Evolutionary conservation across 2,888 invertebrate species (phyloP).

Genomic region (Drosophila pseudotalamancana): DNA sequence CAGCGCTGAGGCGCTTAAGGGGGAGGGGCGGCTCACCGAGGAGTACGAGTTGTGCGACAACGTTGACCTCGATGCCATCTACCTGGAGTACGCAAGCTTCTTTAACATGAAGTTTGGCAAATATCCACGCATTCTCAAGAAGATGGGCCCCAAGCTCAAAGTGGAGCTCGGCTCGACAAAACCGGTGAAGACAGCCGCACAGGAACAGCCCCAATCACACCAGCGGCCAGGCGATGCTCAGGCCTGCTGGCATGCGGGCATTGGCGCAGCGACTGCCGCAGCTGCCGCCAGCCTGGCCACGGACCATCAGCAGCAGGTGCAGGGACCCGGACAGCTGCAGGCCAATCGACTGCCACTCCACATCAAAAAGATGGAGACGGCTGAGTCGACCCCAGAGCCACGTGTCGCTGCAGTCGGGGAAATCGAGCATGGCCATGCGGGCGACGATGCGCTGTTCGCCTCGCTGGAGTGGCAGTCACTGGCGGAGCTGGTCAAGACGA

Average conservation of each 20-base stretch:
- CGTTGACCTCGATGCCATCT: constrained; percentile 93
- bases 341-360: constrained; percentile 64
- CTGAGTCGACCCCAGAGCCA: constrained; percentile 7
- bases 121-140: constrained; percentile 91
- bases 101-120: constrained; percentile 94
- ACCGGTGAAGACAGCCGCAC: not conserved
- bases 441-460: constrained; percentile 65
- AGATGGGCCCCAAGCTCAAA: constrained; percentile 62
- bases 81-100: constrained; percentile 95
- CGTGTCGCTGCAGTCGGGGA: constrained; percentile 54
- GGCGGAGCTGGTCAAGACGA: constrained; percentile 84
- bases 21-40: constrained; percentile 90
- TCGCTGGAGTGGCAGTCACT: constrained; percentile 80
- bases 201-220: constrained; percentile 1
- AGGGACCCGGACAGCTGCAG: constrained; percentile 29
- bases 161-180: constrained; percentile 52
- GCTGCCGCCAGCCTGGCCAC: constrained; percentile 30
- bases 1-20: constrained; percentile 87
- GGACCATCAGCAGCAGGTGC: constrained; percentile 24
- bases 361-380: constrained; percentile 67
- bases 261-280: constrained; percentile 50
- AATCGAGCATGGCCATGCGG: constrained; percentile 70
- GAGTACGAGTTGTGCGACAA: constrained; percentile 94
- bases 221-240: constrained; percentile 27
- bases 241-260: constrained; percentile 57